These are phyloP conservation scores for Tiliacea citrago DNA, from an alignment of 2,888 invertebrate genomes.

Conservation along the genomic window DNA sequence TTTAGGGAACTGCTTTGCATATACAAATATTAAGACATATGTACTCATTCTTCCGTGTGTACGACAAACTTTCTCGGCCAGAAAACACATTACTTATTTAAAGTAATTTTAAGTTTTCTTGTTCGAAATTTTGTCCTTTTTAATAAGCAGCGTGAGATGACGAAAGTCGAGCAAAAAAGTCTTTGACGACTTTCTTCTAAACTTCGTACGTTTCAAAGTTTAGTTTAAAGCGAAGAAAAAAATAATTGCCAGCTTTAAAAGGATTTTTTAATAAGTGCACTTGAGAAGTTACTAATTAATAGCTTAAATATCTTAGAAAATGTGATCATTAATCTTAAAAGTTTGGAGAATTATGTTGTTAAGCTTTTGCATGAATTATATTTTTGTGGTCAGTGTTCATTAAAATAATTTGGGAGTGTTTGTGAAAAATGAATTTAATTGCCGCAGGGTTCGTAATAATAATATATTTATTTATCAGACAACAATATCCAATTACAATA, in stretches of 20 bases:
- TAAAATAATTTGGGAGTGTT: not conserved
- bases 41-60: too few species aligned
- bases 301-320: slow-evolving; percentile 25
- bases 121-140: slow-evolving; percentile 50
- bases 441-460: not conserved
- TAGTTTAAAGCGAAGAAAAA: slow-evolving; percentile 50
- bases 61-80: too few species aligned
- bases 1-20: too few species aligned
- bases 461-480: too few species aligned
- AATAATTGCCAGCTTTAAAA: slow-evolving; percentile 62
- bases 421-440: not conserved
- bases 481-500: too few species aligned
- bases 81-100: slow-evolving; percentile 23
- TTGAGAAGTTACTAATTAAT: slow-evolving; percentile 51
- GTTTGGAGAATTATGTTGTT: slow-evolving; percentile 11
- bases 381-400: slow-evolving; percentile 2
- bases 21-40: too few species aligned
- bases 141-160: slow-evolving; percentile 65
- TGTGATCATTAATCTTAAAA: slow-evolving; percentile 20
- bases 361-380: not conserved
- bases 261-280: slow-evolving; percentile 48
- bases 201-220: slow-evolving; percentile 70
- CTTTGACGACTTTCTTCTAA: slow-evolving; percentile 65
- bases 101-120: slow-evolving; percentile 48
- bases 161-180: slow-evolving; percentile 63